These are phyloP conservation scores for Halictus quadricinctus DNA, from an alignment of 2,888 invertebrate species.

Conservation along the genomic window DNA sequence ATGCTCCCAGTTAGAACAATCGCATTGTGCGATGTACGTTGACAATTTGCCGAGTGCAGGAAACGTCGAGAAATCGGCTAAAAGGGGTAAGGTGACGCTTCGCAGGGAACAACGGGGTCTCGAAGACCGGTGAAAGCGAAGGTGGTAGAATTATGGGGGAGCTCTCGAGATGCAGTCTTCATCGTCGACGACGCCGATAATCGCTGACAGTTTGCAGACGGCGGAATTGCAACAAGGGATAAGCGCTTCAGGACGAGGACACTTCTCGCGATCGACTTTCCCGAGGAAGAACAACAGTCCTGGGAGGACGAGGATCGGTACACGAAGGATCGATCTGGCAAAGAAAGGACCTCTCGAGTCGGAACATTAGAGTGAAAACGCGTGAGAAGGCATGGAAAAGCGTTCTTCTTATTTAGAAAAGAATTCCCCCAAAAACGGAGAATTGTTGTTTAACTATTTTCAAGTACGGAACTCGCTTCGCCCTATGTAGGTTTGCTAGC, in stretches of 20 bases:
- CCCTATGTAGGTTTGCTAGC: no score
- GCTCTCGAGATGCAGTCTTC: not conserved
- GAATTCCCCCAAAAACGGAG: no score
- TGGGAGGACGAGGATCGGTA: not conserved
- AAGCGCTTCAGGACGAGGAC: not conserved
- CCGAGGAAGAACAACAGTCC: not conserved
- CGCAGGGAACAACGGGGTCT: not conserved
- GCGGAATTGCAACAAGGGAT: constrained; percentile 2
- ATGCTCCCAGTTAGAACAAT: not conserved
- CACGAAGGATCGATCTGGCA: not conserved
- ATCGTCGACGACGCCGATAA: not conserved
- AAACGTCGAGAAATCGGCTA: not conserved
- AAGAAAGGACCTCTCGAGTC: not conserved
- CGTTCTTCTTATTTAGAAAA: no score
- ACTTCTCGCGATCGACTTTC: not conserved
- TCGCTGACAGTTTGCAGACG: not conserved
- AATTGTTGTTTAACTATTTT: no score
- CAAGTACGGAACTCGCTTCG: no score
- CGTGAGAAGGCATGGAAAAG: not conserved
- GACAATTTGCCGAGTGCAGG: not conserved
- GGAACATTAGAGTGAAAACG: not conserved
- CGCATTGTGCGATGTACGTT: not conserved
- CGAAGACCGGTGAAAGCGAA: not conserved
- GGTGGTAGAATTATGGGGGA: not conserved
- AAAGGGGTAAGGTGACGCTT: not conserved